These are phyloP conservation scores for Oreonectes daqikongensis DNA, from an alignment of 2,797 vertebrate species.

Conservation along the genomic window DNA sequence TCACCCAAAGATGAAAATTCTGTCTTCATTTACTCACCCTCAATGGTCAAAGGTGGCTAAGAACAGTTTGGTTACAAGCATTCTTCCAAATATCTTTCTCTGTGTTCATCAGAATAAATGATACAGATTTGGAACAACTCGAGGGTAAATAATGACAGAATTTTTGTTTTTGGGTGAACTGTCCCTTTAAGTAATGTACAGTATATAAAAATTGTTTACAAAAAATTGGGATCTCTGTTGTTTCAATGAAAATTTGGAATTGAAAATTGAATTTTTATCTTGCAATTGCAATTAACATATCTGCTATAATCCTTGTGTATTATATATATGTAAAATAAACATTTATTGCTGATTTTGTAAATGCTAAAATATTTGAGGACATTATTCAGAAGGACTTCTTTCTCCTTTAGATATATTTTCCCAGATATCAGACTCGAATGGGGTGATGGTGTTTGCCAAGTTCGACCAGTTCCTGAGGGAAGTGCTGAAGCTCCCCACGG, in stretches of 20 bases:
- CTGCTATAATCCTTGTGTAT: not conserved
- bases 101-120: no score
- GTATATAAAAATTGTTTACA: not conserved
- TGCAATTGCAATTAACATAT: not conserved
- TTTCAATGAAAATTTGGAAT: no score
- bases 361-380: not conserved
- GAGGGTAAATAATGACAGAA: no score
- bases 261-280: not conserved
- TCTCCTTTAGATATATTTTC: constrained; percentile 90
- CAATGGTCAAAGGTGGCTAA: no score
- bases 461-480: constrained; percentile 94
- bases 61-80: no score
- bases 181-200: no score
- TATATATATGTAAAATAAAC: not conserved
- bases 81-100: no score
- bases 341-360: not conserved
- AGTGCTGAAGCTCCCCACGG: constrained; percentile 92
- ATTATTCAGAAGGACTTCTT: constrained; percentile 22
- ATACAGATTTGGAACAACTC: no score
- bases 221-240: not conserved
- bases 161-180: no score
- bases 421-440: constrained; percentile 92
- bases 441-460: constrained; percentile 89
- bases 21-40: no score
- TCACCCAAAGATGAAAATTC: no score